phyloP scores from a whole-genome alignment of 2,888 invertebrate genomes.

The Phrixothrix hirtus region DNA sequence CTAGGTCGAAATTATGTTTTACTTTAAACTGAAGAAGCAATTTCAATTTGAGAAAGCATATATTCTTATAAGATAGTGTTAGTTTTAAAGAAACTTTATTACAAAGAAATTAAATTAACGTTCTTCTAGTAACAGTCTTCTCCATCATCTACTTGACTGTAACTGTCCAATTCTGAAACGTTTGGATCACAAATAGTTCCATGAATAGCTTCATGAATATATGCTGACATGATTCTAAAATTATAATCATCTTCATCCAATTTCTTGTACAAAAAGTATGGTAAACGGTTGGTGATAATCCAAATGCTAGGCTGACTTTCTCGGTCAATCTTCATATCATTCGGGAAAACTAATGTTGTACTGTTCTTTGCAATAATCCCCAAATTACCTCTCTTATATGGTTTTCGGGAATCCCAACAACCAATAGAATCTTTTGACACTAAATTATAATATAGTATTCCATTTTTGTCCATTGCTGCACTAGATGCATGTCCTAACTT shows the following conservation, averaged over 20 bases:
- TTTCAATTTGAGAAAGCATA: too few relatives aligned
- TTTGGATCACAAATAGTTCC: slow-evolving; percentile 73
- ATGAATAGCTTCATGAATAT: slow-evolving; percentile 64
- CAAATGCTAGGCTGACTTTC: slow-evolving; percentile 71
- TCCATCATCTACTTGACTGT: slow-evolving; percentile 25
- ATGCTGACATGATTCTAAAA: slow-evolving; percentile 73
- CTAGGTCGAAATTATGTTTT: too few relatives aligned
- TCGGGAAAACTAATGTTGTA: slow-evolving; percentile 74
- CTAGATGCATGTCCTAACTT: slow-evolving; percentile 71
- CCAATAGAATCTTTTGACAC: slow-evolving; percentile 75
- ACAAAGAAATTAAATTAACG: background rate
- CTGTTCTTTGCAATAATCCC: slow-evolving; percentile 66
- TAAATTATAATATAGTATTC: slow-evolving; percentile 79
- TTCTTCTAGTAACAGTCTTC: slow-evolving; percentile 39
- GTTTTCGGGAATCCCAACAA: slow-evolving; percentile 78
- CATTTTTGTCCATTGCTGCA: slow-evolving; percentile 70
- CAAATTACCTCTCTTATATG: slow-evolving; percentile 65
- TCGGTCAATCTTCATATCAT: slow-evolving; percentile 77
- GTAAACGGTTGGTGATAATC: slow-evolving; percentile 76
- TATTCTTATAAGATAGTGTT: too few relatives aligned
- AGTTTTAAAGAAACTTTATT: too few relatives aligned
- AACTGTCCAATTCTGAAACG: slow-evolving; percentile 36
- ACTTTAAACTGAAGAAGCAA: too few relatives aligned
- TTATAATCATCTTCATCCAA: slow-evolving; percentile 69
- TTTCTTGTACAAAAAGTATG: slow-evolving; percentile 70